Conservation (phyloP, 2,888 invertebrate genomes). For the Agonopterix arenella region DNA sequence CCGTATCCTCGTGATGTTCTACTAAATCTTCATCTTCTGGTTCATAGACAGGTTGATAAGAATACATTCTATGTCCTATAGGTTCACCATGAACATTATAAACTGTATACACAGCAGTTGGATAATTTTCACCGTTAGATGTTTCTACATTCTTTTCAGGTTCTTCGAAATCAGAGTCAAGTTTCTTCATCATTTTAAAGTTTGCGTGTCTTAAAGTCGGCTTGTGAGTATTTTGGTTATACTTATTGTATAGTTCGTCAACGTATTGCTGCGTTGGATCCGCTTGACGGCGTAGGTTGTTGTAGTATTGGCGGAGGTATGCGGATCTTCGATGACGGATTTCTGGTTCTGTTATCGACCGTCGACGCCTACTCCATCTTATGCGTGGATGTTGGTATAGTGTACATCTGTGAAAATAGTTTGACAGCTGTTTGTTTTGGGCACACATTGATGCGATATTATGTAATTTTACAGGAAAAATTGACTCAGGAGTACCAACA, state of each 20-base stretch:
- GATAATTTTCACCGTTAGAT: conserved; percentile 45
- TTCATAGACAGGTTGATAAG: conserved; percentile 68
- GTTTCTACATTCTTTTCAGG: conserved; percentile 31
- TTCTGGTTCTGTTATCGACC: conserved; percentile 68
- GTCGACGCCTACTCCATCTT: conserved; percentile 85
- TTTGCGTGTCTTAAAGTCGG: conserved; percentile 66
- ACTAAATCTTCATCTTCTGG: conserved; percentile 58
- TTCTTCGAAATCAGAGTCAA: conserved; percentile 50
- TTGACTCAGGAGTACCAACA: too few relatives aligned
- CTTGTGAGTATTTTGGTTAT: conserved; percentile 54
- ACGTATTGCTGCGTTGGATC: conserved; percentile 43
- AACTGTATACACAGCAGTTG: conserved; percentile 65
- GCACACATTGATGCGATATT: too few relatives aligned
- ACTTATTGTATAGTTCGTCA: conserved; percentile 63
- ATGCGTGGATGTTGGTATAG: conserved; percentile 92
- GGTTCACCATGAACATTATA: conserved; percentile 69
- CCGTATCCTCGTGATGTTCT: conserved; percentile 44
- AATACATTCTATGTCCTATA: conserved; percentile 64
- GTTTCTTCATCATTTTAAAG: conserved; percentile 66
- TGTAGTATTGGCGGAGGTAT: conserved; percentile 62
- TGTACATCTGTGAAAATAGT: conserved; percentile 76
- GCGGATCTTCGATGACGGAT: conserved; percentile 55
- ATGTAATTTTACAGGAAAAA: too few relatives aligned
- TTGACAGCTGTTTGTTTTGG: background rate
- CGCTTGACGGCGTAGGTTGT: conserved; percentile 40